A percentile compares a stretch with the other conserved stretches of the same genome.
phyloP scores from a whole-genome alignment of 53 echinoderm and acorn worm genomes.

The Antedon mediterranea region DNA sequence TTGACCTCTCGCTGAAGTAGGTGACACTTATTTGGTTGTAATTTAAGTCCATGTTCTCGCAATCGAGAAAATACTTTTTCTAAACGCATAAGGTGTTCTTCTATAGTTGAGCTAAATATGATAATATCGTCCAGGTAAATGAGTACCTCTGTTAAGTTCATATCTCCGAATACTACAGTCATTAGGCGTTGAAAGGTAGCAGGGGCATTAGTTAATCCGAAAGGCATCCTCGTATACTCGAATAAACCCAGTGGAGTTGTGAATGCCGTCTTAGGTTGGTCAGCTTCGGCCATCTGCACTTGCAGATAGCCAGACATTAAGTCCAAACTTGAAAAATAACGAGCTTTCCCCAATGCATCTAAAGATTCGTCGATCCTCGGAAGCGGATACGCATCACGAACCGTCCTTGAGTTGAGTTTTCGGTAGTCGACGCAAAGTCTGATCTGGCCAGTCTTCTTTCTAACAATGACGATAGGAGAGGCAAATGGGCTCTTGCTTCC shows the following conservation, averaged over 20 bases:
- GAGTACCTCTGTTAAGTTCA: constrained; percentile 16
- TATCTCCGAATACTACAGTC: constrained; percentile 17
- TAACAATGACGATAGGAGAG: too few relatives aligned
- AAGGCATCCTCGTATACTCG: constrained; percentile 27
- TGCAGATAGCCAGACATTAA: constrained; percentile 26
- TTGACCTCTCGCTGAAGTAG: too few relatives aligned
- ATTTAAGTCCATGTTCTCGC: constrained; percentile 13
- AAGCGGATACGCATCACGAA: too few relatives aligned
- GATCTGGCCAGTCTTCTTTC: too few relatives aligned
- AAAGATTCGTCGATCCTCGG: too few relatives aligned
- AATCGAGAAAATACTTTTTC: constrained; percentile 16
- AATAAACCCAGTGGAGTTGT: constrained; percentile 24
- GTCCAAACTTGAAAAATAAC: constrained; percentile 25
- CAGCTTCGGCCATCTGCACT: constrained; percentile 13
- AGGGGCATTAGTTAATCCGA: constrained; percentile 26
- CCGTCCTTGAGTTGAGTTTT: too few relatives aligned
- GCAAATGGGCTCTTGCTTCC: too few relatives aligned
- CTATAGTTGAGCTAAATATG: constrained; percentile 19
- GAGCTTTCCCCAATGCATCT: too few relatives aligned
- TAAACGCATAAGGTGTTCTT: constrained; percentile 15
- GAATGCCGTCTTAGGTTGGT: constrained; percentile 23
- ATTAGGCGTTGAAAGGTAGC: constrained; percentile 29
- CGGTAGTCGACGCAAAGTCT: too few relatives aligned
- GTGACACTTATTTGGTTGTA: too few relatives aligned
- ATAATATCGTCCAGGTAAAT: constrained; percentile 27